phyloP scores from a whole-genome alignment of 2,888 invertebrate genomes.

The Cyclophora albipunctata region DNA sequence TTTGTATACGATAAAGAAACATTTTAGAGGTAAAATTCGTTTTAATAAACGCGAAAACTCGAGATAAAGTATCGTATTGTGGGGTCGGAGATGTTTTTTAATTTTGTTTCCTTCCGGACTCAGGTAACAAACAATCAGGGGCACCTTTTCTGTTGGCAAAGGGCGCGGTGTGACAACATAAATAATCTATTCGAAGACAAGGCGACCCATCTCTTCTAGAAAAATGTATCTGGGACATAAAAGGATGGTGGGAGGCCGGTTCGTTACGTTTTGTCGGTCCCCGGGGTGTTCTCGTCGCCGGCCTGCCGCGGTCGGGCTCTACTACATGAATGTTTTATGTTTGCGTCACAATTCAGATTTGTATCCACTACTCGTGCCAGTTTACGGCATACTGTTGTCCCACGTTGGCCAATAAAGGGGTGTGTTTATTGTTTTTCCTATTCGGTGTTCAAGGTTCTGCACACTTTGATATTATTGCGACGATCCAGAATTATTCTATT shows the following conservation, averaged over 20 bases:
- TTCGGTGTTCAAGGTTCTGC: slow-evolving; percentile 36
- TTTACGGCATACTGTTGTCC: slow-evolving; percentile 44
- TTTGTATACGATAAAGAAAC: slow-evolving; percentile 34
- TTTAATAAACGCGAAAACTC: slow-evolving; percentile 20
- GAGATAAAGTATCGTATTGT: slow-evolving; percentile 14
- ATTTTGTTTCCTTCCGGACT: slow-evolving; percentile 31
- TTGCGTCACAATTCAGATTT: slow-evolving; percentile 66
- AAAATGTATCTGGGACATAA: slow-evolving; percentile 67
- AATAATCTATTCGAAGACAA: slow-evolving; percentile 63
- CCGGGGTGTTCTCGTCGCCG: slow-evolving; percentile 42
- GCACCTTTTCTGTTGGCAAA: slow-evolving; percentile 41
- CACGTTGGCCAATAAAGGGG: slow-evolving; percentile 45
- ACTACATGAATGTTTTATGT: slow-evolving; percentile 65
- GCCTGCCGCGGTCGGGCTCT: slow-evolving; percentile 32
- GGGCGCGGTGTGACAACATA: slow-evolving; percentile 49
- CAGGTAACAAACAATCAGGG: slow-evolving; percentile 37
- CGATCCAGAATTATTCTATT: slow-evolving; percentile 10
- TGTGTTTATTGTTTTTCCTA: slow-evolving; percentile 52
- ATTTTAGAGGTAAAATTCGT: slow-evolving; percentile 21
- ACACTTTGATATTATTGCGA: slow-evolving; percentile 26
- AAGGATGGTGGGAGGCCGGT: slow-evolving; percentile 56
- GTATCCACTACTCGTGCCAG: slow-evolving; percentile 50
- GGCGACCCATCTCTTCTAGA: slow-evolving; percentile 43
- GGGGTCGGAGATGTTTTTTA: slow-evolving; percentile 16
- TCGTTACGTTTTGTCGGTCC: slow-evolving; percentile 72